Evolutionary conservation across 2,888 invertebrate species (phyloP), one percentile per base, ranked within the genome.

Genomic region (Brachylomia viminalis): DNA sequence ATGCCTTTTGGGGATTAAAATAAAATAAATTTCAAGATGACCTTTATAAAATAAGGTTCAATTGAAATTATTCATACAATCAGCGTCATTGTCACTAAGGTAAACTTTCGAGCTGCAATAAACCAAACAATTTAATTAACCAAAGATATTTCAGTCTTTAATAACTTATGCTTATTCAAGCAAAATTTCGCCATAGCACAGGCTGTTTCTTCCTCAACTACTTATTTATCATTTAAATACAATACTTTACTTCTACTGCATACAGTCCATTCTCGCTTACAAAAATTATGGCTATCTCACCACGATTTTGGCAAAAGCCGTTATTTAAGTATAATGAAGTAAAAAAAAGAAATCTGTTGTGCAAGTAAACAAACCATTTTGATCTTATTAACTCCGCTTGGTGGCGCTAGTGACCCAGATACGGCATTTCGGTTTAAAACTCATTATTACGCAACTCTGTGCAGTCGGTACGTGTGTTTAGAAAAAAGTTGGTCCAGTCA

Each of bases 361-460:
- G 91, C 86, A 92, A 92, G 90, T 87, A 85, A 89, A 89, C 87
- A 89, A 88, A 90, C 78, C 87, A 87, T 90, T 91, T 89, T 90
- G 88, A 82, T 90, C 86, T 91, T 91, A 72, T 90, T 88, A 83
- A 81, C 77, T 83, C 75, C 77, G 88, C 75, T 79, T 79, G 77
- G 77, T 74, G 83, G 86, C 83, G 86, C 84, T 87, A 82, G 78
- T 89, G 92, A 86, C 92, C 92, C 83, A 91, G 88, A 90, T 91
- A 87, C 80, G 59, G 77, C 72, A 88, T 88, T 88, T 90, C 82
- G 88, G 82, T 72, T 77, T 83, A 78, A 85, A 84, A 86, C 76
- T 77, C 79, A 85, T 92, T 92, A 85, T 92, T 92, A 85, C 87
- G 90, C 90, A 92, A 92, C 86, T 47, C 45, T 70, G 70, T 49